Conservation (phyloP, 2,113 vertebrate genomes). For the Sturnira hondurensis region DNA sequence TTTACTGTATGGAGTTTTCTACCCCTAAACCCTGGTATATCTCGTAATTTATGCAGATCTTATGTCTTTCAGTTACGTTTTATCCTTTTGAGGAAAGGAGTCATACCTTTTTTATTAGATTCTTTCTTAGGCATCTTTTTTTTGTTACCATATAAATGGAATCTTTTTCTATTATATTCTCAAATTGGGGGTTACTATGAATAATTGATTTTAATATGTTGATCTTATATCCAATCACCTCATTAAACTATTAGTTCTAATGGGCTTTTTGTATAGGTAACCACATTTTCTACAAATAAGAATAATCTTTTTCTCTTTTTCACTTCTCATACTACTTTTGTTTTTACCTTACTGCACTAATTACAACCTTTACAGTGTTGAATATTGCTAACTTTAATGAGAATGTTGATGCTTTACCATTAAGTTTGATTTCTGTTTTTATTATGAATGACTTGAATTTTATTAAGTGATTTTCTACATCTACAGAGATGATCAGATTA, state of each 20-base stretch:
- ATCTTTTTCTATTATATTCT: neutral
- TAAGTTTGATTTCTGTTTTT: neutral
- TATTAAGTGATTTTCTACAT: neutral
- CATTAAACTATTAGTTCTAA: neutral
- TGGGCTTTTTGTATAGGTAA: neutral
- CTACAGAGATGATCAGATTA: neutral
- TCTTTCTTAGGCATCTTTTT: neutral
- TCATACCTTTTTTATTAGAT: neutral
- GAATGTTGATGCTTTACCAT: neutral
- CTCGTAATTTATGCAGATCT: neutral
- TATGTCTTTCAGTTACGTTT: neutral
- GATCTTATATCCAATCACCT: neutral
- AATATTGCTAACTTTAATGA: neutral
- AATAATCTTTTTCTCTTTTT: neutral
- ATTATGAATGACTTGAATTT: neutral
- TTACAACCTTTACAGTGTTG: neutral
- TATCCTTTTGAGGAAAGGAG: neutral
- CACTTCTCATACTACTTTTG: neutral
- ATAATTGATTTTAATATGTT: neutral
- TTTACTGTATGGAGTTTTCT: neutral
- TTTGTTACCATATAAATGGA: neutral
- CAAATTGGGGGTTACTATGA: neutral
- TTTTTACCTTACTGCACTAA: neutral
- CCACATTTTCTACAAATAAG: neutral
- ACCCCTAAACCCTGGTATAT: neutral